Evolutionary conservation across 2,113 vertebrate genomes (phyloP).

Genomic region (Bettongia penicillata): DNA sequence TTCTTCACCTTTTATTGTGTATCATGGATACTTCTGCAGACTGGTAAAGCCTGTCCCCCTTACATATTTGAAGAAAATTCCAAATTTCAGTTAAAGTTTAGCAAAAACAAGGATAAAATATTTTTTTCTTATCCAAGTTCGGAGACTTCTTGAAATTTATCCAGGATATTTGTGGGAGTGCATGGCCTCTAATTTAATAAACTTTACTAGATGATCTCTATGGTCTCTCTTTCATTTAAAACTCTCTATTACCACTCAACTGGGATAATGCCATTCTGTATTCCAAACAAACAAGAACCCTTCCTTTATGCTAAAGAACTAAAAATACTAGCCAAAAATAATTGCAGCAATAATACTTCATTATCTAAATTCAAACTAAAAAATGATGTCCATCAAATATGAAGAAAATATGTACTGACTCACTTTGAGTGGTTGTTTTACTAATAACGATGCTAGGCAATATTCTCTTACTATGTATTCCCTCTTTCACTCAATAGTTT

Average conservation of each 20-base stretch:
- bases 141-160: not conserved
- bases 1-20: not conserved
- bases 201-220: not conserved
- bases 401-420: no score
- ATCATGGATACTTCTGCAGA: not conserved
- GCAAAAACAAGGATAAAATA: not conserved
- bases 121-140: not conserved
- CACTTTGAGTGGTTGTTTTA: not conserved
- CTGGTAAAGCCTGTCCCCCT: not conserved
- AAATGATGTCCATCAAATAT: not conserved
- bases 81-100: not conserved
- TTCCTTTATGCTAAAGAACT: not conserved
- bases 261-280: not conserved
- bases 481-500: not conserved
- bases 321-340: not conserved
- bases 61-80: not conserved
- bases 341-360: not conserved
- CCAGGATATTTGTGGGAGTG: not conserved
- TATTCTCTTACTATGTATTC: no score
- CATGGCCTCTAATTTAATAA: not conserved
- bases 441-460: not conserved
- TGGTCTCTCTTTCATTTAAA: not conserved
- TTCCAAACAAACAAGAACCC: not conserved
- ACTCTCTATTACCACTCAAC: not conserved
- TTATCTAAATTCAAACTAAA: not conserved